phyloP scores from a whole-genome alignment of 1,140 invertebrate genomes.

The Heliconius melpomene region DNA sequence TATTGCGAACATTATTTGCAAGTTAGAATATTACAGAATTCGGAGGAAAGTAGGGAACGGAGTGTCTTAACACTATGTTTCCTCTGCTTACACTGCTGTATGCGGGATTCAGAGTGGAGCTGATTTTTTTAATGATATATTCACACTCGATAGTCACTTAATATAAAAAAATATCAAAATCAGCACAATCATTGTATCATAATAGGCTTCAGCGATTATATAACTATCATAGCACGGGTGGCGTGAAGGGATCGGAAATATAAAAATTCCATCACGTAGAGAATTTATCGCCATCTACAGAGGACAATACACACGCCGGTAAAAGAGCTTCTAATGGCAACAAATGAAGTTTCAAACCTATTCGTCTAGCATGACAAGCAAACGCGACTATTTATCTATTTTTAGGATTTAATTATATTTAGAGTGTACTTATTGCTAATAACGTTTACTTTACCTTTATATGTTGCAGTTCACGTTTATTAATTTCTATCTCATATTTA shows the following conservation, averaged over 20 bases:
- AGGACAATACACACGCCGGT: slow-evolving; percentile 71
- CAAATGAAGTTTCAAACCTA: slow-evolving; percentile 38
- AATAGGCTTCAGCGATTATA: slow-evolving; percentile 7
- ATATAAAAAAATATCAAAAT: background rate
- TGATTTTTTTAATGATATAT: background rate
- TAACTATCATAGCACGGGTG: slow-evolving; percentile 47
- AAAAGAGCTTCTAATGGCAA: slow-evolving; percentile 56
- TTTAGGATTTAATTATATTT: background rate
- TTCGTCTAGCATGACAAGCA: slow-evolving; percentile 50
- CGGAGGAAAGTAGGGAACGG: too few relatives aligned
- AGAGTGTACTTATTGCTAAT: background rate
- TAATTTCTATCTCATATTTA: background rate
- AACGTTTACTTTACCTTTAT: too few relatives aligned
- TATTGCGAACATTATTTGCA: too few relatives aligned
- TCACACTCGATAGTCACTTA: background rate
- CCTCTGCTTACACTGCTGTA: too few relatives aligned
- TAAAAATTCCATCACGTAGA: slow-evolving; percentile 78
- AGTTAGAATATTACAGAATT: too few relatives aligned
- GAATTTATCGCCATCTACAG: slow-evolving; percentile 70
- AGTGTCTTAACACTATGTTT: too few relatives aligned
- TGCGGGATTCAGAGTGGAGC: too few relatives aligned
- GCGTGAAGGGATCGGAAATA: slow-evolving; percentile 70
- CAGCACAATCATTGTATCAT: background rate
- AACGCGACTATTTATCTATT: slow-evolving; percentile 22
- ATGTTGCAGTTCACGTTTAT: background rate